Evolutionary conservation across 1,140 invertebrate genomes (phyloP), one percentile per base, ranked within the genome.

Genomic region (Eurosta solidaginis): DNA sequence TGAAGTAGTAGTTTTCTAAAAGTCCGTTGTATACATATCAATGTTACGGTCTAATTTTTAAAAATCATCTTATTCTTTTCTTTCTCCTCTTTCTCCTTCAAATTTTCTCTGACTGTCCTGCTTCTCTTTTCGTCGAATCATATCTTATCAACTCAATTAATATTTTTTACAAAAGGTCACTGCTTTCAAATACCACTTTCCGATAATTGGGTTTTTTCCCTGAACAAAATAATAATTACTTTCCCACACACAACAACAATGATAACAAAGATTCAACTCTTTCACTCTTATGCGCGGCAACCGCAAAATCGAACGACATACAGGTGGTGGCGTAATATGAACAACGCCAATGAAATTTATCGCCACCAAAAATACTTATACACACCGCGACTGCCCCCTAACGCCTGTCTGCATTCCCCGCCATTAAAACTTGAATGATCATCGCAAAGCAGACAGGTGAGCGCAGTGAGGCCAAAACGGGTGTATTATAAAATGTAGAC

Each of bases 401-500:
- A 7, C 29, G 54, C 54, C 54, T 63, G 54, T 63, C 54, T 63
- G 29, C 54, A 14, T 20, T 4, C 59, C n/a, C 5, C 40, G 59
- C 40, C 59, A 40, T 33, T 47, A 29, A 29, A 68, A 68, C 59
- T 68, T 68, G 59, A 68, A 68, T 33, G 59, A 68, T 68, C 59
- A 36, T 2, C 33, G 33, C n/a, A n/a, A 17, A 10, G 54, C n/a
- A 68, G 59, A 68, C 59, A 68, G 59, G 59, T 22, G 59, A 68
- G 59, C 59, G 59, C 59, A 68, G 33, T 22, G 59, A 29, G 59
- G n/a, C 33, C n/a, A 27, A 5, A 6, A 9, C 33, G 59, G 33
- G 59, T 20, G 29, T 40, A 1, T 20, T 36, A n/a, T n/a, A n/a
- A n/a, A n/a, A n/a, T n/a, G 14, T 68, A 68, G 59, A 68, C 59